phyloP scores from a whole-genome alignment of 1,140 invertebrate species.

The Coboldia fuscipes region DNA sequence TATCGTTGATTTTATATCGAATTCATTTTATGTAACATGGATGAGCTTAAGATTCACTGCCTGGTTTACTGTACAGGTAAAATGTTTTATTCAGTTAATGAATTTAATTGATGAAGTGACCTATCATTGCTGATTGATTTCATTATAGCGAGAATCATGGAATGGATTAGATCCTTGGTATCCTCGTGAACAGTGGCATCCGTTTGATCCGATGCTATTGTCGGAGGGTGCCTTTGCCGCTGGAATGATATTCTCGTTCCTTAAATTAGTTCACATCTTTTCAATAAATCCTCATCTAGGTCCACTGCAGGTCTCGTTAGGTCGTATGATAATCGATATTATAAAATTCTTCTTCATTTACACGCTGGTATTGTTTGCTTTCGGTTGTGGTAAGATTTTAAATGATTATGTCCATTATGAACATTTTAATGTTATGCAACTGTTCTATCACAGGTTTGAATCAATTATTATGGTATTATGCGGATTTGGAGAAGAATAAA shows the following conservation, averaged over 20 bases:
- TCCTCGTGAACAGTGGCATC: conserved; percentile 71
- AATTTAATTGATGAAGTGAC: neutral
- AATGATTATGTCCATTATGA: neutral
- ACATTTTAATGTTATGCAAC: neutral
- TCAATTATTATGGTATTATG: conserved; percentile 88
- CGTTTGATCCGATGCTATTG: conserved; percentile 82
- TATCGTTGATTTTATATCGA: conserved; percentile 88
- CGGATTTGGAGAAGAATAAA: conserved; percentile 65
- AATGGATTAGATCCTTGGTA: conserved; percentile 55
- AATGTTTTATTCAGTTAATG: conserved; percentile 4
- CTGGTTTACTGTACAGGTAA: conserved; percentile 56
- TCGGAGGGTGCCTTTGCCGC: conserved; percentile 87
- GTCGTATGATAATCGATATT: conserved; percentile 82
- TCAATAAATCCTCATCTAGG: conserved; percentile 87
- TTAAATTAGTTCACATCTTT: conserved; percentile 90
- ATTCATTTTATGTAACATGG: conserved; percentile 84
- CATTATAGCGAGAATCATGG: conserved; percentile 41
- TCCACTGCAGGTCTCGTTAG: conserved; percentile 65
- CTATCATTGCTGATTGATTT: neutral
- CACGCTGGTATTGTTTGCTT: conserved; percentile 70
- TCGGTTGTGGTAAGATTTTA: conserved; percentile 52
- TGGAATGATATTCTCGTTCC: conserved; percentile 84
- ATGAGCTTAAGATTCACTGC: conserved; percentile 54
- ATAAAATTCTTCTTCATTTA: conserved; percentile 89
- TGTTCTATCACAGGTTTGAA: conserved; percentile 40